Evolutionary conservation across 2,113 vertebrate species (phyloP).

Genomic region (Globicephala melas): DNA sequence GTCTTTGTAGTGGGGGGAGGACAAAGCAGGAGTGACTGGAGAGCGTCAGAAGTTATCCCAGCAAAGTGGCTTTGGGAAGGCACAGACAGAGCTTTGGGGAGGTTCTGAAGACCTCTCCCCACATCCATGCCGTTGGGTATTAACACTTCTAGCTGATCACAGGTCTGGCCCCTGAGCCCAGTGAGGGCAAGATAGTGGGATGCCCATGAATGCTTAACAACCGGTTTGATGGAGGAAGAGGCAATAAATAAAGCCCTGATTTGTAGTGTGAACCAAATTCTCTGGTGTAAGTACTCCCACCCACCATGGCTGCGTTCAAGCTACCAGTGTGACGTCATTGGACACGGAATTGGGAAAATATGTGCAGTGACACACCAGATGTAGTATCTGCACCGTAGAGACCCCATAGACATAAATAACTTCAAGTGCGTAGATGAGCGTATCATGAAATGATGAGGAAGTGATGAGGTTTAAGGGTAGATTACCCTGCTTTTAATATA

Average conservation of each 20-base stretch:
- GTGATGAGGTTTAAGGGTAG: background rate
- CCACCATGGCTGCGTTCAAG: background rate
- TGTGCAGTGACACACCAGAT: background rate
- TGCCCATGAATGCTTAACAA: background rate
- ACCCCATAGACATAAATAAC: background rate
- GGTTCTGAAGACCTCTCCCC: background rate
- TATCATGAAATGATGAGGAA: conserved; percentile 6
- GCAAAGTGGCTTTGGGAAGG: background rate
- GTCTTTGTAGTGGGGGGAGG: background rate
- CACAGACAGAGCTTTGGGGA: background rate
- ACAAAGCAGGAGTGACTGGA: background rate
- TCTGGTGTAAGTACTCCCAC: background rate
- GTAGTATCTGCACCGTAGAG: background rate
- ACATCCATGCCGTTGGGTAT: background rate
- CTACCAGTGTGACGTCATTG: background rate
- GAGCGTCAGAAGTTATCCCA: background rate
- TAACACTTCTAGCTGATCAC: background rate
- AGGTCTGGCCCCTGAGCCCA: background rate
- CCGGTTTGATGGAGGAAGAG: background rate
- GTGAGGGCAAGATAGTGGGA: background rate
- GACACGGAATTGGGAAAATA: background rate
- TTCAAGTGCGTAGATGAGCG: background rate
- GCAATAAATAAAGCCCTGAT: background rate
- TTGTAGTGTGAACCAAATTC: background rate
- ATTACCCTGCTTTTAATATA: conserved; percentile 2